phyloP scores from a whole-genome alignment of 2,113 vertebrate species.

The Leucosticte australis region DNA sequence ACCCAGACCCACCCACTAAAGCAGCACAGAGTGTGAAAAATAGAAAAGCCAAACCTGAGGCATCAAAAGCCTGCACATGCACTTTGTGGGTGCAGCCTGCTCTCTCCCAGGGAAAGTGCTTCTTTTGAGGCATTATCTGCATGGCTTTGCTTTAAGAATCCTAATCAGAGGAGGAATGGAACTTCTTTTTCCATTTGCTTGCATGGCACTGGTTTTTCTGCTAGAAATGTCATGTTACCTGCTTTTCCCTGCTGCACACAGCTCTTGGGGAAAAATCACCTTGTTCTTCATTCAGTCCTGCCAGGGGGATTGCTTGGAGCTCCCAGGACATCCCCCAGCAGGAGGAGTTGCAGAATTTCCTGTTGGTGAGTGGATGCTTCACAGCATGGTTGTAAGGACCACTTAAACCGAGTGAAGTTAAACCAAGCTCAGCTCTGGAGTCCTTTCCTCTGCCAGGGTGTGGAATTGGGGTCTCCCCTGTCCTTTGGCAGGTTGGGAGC shows the following conservation, averaged over 20 bases:
- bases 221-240: background rate
- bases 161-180: background rate
- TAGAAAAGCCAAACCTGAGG: background rate
- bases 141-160: background rate
- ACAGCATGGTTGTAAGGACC: background rate
- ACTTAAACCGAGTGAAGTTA: background rate
- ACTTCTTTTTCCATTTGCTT: background rate
- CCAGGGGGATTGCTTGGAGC: background rate
- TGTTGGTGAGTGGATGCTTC: background rate
- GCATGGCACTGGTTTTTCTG: background rate
- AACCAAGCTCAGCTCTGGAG: background rate
- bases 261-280: background rate
- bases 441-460: background rate
- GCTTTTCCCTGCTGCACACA: background rate
- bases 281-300: background rate
- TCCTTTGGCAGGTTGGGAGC: background rate
- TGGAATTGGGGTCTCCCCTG: background rate
- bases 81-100: slow-evolving; percentile 5
- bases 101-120: background rate
- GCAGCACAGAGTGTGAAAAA: background rate
- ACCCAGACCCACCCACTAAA: background rate
- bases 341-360: background rate
- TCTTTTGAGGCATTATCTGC: background rate
- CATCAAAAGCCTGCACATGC: background rate
- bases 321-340: background rate